Percentiles rank a stretch among this genome's conserved stretches.
Evolutionary conservation across 2,113 vertebrate genomes (phyloP).

Genomic region (Castor canadensis): DNA sequence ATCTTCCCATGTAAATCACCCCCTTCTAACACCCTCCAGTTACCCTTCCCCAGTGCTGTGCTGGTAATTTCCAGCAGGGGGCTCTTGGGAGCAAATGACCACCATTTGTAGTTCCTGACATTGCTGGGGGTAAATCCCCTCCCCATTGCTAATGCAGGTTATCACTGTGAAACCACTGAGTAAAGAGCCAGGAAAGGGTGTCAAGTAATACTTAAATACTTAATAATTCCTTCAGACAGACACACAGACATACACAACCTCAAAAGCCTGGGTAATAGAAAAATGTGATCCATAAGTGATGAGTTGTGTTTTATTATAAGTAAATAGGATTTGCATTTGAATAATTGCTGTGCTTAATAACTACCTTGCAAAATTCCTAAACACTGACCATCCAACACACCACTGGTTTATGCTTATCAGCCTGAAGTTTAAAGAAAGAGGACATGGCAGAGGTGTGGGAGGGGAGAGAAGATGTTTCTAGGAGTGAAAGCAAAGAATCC

Average conservation of each 20-base stretch:
- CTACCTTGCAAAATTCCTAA: neutral
- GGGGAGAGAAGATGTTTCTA: too few relatives aligned
- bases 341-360: neutral
- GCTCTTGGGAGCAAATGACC: too few relatives aligned
- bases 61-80: too few relatives aligned
- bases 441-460: rapidly evolving
- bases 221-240: rapidly evolving
- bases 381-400: too few relatives aligned
- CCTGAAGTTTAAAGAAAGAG: neutral
- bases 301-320: neutral
- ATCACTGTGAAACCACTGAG: rapidly evolving
- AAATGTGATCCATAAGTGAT: neutral
- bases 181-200: neutral
- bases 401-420: neutral
- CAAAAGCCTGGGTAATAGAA: rapidly evolving
- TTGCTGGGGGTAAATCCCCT: neutral
- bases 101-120: too few relatives aligned
- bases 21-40: neutral
- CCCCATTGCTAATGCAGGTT: neutral
- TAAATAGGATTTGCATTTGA: neutral
- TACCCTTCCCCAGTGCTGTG: too few relatives aligned
- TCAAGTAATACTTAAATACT: too few relatives aligned
- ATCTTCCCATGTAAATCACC: rapidly evolving
- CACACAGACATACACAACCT: rapidly evolving
- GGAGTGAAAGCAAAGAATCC: rapidly evolving